These are phyloP conservation scores for Meloidogyne exigua DNA, from an alignment of 1,140 invertebrate genomes.

Conservation along the genomic window DNA sequence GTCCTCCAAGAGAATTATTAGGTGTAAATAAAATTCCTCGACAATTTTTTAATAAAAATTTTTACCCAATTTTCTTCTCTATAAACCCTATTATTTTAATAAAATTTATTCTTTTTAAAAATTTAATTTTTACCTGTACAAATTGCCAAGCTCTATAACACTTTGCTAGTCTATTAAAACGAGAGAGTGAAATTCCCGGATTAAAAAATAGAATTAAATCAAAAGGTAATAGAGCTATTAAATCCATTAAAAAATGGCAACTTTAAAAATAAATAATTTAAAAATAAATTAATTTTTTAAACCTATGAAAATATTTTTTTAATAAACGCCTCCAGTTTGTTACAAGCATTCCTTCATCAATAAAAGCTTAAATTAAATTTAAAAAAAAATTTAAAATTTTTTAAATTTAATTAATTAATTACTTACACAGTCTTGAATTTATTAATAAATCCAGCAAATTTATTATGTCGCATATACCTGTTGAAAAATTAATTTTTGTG, in stretches of 20 bases:
- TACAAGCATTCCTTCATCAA: conserved; percentile 44
- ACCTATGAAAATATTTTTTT: conserved; percentile 49
- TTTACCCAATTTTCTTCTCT: too few species aligned
- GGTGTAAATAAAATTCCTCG: too few species aligned
- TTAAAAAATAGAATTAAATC: conserved; percentile 39
- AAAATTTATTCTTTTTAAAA: not conserved
- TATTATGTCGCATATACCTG: conserved; percentile 40
- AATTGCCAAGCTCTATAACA: conserved; percentile 41
- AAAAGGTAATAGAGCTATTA: conserved; percentile 36
- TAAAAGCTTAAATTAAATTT: conserved; percentile 28
- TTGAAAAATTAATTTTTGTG: too few species aligned
- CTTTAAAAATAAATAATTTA: conserved; percentile 14
- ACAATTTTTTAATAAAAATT: too few species aligned
- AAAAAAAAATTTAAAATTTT: not conserved
- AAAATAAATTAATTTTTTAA: not conserved
- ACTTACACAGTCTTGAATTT: conserved; percentile 47
- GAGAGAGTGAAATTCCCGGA: conserved; percentile 30
- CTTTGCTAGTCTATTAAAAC: conserved; percentile 43
- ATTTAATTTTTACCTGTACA: conserved; percentile 24
- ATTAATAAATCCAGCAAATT: conserved; percentile 44
- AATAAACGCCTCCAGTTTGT: conserved; percentile 31
- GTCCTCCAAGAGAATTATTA: too few species aligned
- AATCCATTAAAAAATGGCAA: conserved; percentile 38
- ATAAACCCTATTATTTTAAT: too few species aligned
- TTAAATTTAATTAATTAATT: conserved; percentile 3